phyloP scores from a whole-genome alignment of 37 sponge, comb jelly and placozoan genomes.

The Geodia barretti region DNA sequence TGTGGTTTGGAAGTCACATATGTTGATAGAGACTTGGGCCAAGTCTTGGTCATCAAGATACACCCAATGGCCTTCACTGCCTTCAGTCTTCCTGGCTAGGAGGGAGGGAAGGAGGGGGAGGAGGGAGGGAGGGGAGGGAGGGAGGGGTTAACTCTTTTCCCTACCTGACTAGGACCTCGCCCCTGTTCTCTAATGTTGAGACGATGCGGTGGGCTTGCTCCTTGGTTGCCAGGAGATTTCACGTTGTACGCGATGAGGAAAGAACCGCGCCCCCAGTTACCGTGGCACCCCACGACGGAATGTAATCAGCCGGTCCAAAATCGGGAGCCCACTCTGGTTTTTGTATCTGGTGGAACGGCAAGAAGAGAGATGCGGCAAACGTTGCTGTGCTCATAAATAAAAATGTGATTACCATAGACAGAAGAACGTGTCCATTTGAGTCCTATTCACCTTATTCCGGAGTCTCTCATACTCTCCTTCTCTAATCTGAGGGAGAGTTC shows the following conservation, averaged over 20 bases:
- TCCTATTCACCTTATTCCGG: constrained; percentile 63
- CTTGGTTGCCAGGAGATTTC: constrained; percentile 90
- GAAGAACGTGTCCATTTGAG: too few relatives aligned
- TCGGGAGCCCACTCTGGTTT: constrained; percentile 87
- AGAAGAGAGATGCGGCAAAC: background rate
- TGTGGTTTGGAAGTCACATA: constrained; percentile 78
- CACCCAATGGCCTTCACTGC: constrained; percentile 83
- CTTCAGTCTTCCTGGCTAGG: constrained; percentile 76
- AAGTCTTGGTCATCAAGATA: constrained; percentile 74
- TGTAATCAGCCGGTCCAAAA: constrained; percentile 85
- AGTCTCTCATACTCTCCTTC: constrained; percentile 92
- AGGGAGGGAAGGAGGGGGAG: too few relatives aligned
- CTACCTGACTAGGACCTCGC: constrained; percentile 51
- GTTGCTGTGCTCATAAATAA: too few relatives aligned
- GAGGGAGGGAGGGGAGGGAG: too few relatives aligned
- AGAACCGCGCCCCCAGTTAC: too few relatives aligned
- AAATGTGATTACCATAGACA: too few relatives aligned
- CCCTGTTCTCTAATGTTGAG: constrained; percentile 81
- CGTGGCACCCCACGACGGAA: constrained; percentile 90
- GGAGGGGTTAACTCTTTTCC: too few relatives aligned
- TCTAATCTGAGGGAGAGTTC: constrained; percentile 69
- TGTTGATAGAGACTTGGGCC: constrained; percentile 89
- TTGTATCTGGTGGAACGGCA: too few relatives aligned
- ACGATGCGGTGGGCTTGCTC: constrained; percentile 95
- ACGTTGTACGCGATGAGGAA: constrained; percentile 97